These are phyloP conservation scores for Smutsia gigantea DNA, from an alignment of 2,797 vertebrate genomes.

Conservation along the genomic window DNA sequence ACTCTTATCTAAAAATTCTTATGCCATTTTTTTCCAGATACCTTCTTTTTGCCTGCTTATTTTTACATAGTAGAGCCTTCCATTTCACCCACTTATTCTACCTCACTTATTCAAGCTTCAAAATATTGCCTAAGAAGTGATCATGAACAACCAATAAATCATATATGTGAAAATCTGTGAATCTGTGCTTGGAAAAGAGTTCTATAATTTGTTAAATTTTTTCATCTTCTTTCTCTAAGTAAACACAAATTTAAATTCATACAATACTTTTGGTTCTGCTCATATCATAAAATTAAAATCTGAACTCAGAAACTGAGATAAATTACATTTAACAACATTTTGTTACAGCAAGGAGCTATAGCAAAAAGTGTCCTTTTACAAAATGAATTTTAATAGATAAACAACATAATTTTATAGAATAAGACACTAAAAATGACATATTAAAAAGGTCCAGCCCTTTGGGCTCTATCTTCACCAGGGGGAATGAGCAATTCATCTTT, in stretches of 20 bases:
- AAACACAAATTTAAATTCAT: conserved; percentile 48
- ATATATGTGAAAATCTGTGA: background rate
- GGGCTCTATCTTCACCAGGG: background rate
- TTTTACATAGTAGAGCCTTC: conserved; percentile 47
- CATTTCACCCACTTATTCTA: conserved; percentile 47
- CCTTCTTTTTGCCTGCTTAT: background rate
- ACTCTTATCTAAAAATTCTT: background rate
- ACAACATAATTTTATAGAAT: conserved; percentile 34
- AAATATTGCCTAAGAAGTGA: conserved; percentile 31
- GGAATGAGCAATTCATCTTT: conserved; percentile 28
- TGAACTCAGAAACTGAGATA: background rate
- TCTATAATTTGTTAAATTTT: conserved; percentile 51
- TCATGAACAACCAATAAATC: background rate
- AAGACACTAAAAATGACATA: background rate
- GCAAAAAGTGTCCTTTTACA: conserved; percentile 25
- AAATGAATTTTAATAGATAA: conserved; percentile 39
- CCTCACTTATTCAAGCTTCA: conserved; percentile 45
- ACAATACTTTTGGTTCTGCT: conserved; percentile 7
- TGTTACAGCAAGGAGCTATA: conserved; percentile 4
- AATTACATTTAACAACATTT: conserved; percentile 40
- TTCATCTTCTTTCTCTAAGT: conserved; percentile 41
- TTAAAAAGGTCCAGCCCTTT: conserved; percentile 8
- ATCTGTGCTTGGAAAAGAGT: background rate
- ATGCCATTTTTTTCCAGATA: background rate
- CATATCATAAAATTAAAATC: conserved; percentile 59